Conservation (phyloP, 2,113 vertebrate species). For the Hemibagrus wyckioides region DNA sequence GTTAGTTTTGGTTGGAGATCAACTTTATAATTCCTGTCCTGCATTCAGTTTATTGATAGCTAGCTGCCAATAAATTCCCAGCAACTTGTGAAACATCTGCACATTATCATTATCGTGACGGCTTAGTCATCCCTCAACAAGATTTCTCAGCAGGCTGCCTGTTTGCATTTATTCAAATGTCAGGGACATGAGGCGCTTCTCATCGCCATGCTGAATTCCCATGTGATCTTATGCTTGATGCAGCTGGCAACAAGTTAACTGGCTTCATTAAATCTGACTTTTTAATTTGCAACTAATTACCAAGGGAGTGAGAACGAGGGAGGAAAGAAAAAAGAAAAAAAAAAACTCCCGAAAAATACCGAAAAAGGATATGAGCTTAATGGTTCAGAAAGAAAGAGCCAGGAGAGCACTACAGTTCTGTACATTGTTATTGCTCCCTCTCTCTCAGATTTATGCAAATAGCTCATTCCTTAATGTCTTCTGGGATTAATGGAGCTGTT, state of each 20-base stretch:
- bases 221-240: constrained; percentile 2
- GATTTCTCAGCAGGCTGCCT: constrained; percentile 20
- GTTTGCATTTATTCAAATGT: constrained; percentile 18
- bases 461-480: constrained; percentile 37
- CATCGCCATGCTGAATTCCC: constrained; percentile 1
- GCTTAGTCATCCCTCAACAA: constrained; percentile 16
- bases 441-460: constrained; percentile 35
- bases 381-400: constrained; percentile 22
- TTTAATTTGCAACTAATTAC: constrained; percentile 32
- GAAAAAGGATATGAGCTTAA: constrained; percentile 10
- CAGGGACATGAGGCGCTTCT: neutral
- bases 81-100: constrained; percentile 9
- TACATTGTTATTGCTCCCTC: constrained; percentile 32
- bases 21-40: neutral
- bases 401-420: constrained; percentile 9
- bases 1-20: neutral
- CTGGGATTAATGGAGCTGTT: constrained; percentile 40
- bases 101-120: neutral
- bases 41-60: neutral
- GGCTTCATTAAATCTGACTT: constrained; percentile 26
- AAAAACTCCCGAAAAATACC: neutral
- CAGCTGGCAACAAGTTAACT: constrained; percentile 3
- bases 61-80: neutral
- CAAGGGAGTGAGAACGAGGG: neutral
- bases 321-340: no score